These are phyloP conservation scores for Chaetophractus vellerosus DNA, from an alignment of 2,797 vertebrate species.

Conservation along the genomic window DNA sequence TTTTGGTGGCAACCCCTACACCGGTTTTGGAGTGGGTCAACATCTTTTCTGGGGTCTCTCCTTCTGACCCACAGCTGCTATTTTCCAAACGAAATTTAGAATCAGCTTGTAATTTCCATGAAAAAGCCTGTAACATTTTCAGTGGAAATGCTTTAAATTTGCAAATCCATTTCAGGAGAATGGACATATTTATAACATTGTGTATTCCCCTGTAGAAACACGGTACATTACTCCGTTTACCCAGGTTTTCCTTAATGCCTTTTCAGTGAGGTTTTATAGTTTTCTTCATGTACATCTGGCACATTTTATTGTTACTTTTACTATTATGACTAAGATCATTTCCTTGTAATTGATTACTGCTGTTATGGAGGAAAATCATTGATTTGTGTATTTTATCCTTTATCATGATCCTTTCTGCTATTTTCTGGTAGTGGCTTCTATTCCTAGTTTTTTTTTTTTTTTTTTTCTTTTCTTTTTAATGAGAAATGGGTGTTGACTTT, in stretches of 20 bases:
- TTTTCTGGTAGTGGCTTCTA: neutral
- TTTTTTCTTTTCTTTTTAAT: neutral
- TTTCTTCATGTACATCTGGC: neutral
- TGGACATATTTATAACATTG: neutral
- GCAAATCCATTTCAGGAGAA: neutral
- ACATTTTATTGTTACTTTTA: neutral
- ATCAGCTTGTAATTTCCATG: neutral
- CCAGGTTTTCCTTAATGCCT: neutral
- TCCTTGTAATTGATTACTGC: neutral
- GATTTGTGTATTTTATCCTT: neutral
- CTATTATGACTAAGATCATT: neutral
- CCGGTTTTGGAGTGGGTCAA: too few relatives aligned
- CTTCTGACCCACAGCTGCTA: too few relatives aligned
- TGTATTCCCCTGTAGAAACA: neutral
- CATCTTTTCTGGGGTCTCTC: too few relatives aligned
- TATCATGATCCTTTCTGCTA: neutral
- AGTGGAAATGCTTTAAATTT: neutral
- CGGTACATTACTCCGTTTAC: neutral
- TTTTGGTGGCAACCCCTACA: too few relatives aligned
- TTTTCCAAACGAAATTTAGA: conserved; percentile 35
- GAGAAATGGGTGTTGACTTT: neutral
- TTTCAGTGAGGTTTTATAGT: neutral
- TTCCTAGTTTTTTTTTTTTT: neutral
- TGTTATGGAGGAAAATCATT: neutral
- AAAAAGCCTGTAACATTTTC: neutral